A percentile compares a stretch with the other conserved stretches of the same genome.
phyloP scores from a whole-genome alignment of 2,113 vertebrate genomes.

The Scatophagus argus region DNA sequence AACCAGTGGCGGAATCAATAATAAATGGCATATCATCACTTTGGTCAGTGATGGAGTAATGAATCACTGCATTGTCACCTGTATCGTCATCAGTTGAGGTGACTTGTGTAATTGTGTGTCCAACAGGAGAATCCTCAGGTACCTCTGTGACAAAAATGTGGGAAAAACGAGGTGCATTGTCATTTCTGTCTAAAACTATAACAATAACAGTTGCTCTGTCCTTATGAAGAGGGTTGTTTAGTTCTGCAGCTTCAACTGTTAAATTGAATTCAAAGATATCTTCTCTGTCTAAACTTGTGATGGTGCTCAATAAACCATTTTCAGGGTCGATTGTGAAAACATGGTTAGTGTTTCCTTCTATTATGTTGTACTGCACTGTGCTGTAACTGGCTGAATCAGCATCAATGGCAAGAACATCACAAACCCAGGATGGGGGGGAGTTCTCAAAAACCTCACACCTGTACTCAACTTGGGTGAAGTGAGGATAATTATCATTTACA shows the following conservation, averaged over 20 bases:
- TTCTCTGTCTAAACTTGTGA: conserved; percentile 81
- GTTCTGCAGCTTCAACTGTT: conserved; percentile 78
- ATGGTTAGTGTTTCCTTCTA: conserved; percentile 64
- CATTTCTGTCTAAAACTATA: conserved; percentile 82
- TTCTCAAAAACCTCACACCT: conserved; percentile 83
- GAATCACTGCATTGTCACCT: conserved; percentile 74
- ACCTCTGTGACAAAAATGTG: conserved; percentile 77
- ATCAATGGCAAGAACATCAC: conserved; percentile 80
- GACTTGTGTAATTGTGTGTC: conserved; percentile 74
- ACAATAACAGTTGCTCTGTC: conserved; percentile 72
- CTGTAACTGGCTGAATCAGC: conserved; percentile 76
- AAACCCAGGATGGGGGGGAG: conserved; percentile 66
- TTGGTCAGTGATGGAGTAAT: conserved; percentile 72
- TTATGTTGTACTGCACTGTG: conserved; percentile 77
- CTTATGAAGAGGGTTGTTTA: conserved; percentile 60
- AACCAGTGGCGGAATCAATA: conserved; percentile 75
- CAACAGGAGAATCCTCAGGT: conserved; percentile 76
- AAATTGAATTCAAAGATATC: conserved; percentile 71
- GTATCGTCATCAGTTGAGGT: conserved; percentile 78
- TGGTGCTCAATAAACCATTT: conserved; percentile 76
- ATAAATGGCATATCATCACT: conserved; percentile 70
- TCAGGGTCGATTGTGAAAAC: conserved; percentile 78
- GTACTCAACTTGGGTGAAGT: conserved; percentile 79
- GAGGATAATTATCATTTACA: conserved; percentile 82
- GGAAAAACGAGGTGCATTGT: conserved; percentile 82